Conservation (phyloP, 2,888 invertebrate species). For the Lithodes maja region DNA sequence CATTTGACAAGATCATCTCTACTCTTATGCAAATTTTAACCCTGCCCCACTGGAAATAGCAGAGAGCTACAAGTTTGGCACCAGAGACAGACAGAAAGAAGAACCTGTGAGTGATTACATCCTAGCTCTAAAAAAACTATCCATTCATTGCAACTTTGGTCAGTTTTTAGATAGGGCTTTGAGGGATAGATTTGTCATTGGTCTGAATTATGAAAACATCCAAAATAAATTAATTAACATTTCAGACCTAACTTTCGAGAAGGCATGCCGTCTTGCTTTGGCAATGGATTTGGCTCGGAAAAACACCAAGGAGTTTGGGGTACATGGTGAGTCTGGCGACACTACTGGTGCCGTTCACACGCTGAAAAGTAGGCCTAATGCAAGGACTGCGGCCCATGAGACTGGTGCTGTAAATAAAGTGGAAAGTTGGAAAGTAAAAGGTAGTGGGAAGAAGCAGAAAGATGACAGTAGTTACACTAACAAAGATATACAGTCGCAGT, state of each 20-base stretch:
- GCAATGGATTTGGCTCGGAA: too few species aligned
- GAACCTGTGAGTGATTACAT: too few species aligned
- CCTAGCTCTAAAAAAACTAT: too few species aligned
- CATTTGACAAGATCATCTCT: background rate
- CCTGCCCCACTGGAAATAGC: background rate
- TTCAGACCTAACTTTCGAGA: too few species aligned
- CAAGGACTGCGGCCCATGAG: background rate
- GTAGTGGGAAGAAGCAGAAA: background rate
- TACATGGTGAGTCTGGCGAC: background rate
- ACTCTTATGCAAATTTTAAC: background rate
- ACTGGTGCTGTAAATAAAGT: background rate
- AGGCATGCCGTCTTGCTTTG: too few species aligned
- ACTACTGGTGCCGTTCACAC: background rate
- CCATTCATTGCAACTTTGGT: too few species aligned
- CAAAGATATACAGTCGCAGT: background rate
- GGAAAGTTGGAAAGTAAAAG: background rate
- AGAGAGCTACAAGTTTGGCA: background rate
- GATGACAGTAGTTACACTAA: background rate
- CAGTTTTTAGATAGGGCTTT: too few species aligned
- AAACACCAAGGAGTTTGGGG: too few species aligned
- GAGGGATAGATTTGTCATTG: too few species aligned
- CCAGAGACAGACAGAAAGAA: too few species aligned
- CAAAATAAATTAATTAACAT: too few species aligned
- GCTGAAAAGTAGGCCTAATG: background rate
- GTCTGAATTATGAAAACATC: too few species aligned